Conservation (phyloP, 2,888 invertebrate species). For the Dryococelus australis region DNA sequence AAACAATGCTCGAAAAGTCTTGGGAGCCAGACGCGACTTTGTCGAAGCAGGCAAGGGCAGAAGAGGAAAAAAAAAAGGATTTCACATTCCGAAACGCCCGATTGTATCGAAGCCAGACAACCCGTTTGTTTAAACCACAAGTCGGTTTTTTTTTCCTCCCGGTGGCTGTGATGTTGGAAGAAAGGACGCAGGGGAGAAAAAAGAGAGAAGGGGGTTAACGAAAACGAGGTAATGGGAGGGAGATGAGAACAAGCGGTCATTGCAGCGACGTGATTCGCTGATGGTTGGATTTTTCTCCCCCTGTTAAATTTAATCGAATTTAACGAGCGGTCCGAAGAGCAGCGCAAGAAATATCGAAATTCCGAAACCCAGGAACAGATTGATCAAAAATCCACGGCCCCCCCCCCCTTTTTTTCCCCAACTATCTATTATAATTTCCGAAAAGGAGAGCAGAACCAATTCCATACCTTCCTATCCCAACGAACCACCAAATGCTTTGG, state of each 20-base stretch:
- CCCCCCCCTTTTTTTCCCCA: neutral
- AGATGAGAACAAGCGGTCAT: neutral
- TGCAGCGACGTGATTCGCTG: neutral
- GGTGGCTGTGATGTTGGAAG: neutral
- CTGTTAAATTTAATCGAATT: neutral
- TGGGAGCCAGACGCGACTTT: neutral
- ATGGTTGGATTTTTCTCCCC: neutral
- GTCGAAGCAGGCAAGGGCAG: neutral
- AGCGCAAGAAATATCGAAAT: neutral
- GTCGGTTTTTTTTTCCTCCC: neutral
- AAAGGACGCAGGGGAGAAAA: neutral
- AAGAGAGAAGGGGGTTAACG: neutral
- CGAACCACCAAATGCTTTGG: too few relatives aligned
- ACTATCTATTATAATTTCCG: neutral
- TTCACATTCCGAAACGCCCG: slow-evolving; percentile 16
- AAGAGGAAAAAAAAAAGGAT: neutral
- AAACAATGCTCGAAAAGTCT: neutral
- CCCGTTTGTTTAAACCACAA: slow-evolving; percentile 16
- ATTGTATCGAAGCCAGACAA: slow-evolving; percentile 1
- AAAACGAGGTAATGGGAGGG: slow-evolving; percentile 2
- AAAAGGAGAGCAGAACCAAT: too few relatives aligned
- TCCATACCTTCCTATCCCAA: too few relatives aligned
- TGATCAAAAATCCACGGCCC: neutral
- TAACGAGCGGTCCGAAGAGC: neutral
- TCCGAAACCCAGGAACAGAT: neutral